Evolutionary conservation across 2,113 vertebrate genomes (phyloP).

Genomic region (Mandrillus leucophaeus): DNA sequence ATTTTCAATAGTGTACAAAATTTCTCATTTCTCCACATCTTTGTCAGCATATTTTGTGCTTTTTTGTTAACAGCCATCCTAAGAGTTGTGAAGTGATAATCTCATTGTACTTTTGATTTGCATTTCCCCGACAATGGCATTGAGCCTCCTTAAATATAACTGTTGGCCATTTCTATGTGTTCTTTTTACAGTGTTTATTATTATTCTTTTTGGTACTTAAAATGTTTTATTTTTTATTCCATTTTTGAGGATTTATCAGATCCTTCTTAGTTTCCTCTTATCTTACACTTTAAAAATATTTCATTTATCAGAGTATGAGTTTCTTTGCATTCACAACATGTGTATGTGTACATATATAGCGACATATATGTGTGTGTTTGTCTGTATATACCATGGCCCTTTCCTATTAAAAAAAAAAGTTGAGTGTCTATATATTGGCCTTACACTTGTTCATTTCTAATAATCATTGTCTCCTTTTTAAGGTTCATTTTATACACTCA

Average conservation of each 20-base stretch:
- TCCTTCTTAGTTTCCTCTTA: not conserved
- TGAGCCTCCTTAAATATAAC: not conserved
- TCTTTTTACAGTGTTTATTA: not conserved
- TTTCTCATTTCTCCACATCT: not conserved
- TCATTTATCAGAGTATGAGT: not conserved
- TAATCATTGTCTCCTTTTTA: not conserved
- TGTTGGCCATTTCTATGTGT: not conserved
- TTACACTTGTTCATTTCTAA: not conserved
- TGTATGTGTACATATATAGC: accelerated
- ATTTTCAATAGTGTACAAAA: not conserved
- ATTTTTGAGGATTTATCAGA: not conserved
- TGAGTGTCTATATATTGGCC: not conserved
- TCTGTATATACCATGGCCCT: not conserved
- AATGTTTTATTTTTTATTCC: not conserved
- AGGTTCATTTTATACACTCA: not conserved
- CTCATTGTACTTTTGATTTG: not conserved
- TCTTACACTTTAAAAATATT: not conserved
- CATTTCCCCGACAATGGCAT: not conserved
- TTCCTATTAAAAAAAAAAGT: not conserved
- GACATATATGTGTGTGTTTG: no score
- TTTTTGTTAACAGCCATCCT: not conserved
- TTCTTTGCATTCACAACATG: not conserved
- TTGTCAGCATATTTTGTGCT: not conserved
- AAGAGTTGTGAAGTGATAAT: not conserved
- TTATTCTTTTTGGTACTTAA: not conserved